Percentiles rank a stretch among this genome's conserved stretches.
phyloP scores from a whole-genome alignment of 2,888 invertebrate species.

The Enchytraeus crypticus region DNA sequence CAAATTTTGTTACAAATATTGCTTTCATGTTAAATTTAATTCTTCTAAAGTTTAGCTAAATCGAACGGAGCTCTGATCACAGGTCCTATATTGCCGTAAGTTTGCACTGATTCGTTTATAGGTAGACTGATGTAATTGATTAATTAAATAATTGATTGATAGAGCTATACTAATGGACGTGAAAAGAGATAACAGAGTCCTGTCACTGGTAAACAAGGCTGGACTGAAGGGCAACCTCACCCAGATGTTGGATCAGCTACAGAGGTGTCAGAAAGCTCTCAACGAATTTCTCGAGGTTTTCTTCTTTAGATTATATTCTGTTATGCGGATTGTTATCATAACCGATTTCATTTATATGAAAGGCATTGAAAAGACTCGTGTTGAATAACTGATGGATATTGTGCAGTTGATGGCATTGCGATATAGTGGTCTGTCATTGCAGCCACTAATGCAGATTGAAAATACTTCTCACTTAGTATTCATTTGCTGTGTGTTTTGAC shows the following conservation, averaged over 20 bases:
- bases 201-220: conserved; percentile 61
- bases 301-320: too few relatives aligned
- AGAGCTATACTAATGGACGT: conserved; percentile 73
- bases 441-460: too few relatives aligned
- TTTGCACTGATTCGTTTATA: too few relatives aligned
- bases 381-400: not conserved
- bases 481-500: too few relatives aligned
- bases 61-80: too few relatives aligned
- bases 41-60: too few relatives aligned
- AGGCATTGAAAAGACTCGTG: not conserved
- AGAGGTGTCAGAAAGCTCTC: conserved; percentile 83
- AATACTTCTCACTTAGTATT: too few relatives aligned
- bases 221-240: conserved; percentile 66
- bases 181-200: conserved; percentile 67
- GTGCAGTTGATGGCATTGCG: too few relatives aligned
- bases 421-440: too few relatives aligned
- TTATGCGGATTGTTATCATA: not conserved
- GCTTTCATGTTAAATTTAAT: too few relatives aligned
- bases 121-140: not conserved
- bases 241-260: conserved; percentile 75
- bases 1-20: too few relatives aligned
- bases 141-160: conserved; percentile 11
- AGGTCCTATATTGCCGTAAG: too few relatives aligned
- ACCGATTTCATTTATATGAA: conserved; percentile 1
- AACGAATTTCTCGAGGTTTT: conserved; percentile 78